phyloP scores from a whole-genome alignment of 1,140 invertebrate species.

The Paraescarpia echinospica region DNA sequence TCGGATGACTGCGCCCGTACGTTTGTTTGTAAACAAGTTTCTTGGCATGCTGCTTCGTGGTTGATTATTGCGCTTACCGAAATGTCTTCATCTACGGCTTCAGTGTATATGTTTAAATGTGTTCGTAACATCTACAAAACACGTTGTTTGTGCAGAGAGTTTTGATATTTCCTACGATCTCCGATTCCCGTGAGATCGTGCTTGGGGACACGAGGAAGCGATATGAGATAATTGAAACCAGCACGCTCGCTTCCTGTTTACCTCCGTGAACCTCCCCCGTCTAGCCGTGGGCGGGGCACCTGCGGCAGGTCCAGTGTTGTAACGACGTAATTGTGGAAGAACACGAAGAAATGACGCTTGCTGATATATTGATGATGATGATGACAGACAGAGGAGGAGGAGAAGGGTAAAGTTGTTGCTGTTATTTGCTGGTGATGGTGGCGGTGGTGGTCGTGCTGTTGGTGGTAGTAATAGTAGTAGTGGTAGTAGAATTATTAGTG shows the following conservation, averaged over 20 bases:
- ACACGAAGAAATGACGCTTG: too few relatives aligned
- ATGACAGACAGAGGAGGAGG: too few relatives aligned
- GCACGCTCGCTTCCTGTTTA: not conserved
- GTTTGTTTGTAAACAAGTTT: conserved; percentile 6
- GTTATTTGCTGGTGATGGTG: not conserved
- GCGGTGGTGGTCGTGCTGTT: not conserved
- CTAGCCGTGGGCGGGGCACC: conserved; percentile 6
- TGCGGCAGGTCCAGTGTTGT: not conserved
- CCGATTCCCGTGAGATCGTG: not conserved
- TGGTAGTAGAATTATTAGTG: too few relatives aligned
- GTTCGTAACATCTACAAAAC: not conserved
- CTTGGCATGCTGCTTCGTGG: not conserved
- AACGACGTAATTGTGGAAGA: too few relatives aligned
- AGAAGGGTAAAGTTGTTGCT: too few relatives aligned
- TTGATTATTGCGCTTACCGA: not conserved
- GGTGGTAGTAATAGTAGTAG: not conserved
- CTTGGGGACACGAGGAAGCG: not conserved
- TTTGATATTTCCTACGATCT: not conserved
- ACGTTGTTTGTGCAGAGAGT: not conserved
- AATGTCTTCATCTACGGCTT: too few relatives aligned
- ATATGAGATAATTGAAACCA: conserved; percentile 1
- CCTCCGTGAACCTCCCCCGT: not conserved
- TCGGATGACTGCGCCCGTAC: not conserved
- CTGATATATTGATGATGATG: too few relatives aligned
- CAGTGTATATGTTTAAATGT: not conserved